Evolutionary conservation across 2,888 invertebrate genomes (phyloP).

Genomic region (Nephrocerus scutellatus): DNA sequence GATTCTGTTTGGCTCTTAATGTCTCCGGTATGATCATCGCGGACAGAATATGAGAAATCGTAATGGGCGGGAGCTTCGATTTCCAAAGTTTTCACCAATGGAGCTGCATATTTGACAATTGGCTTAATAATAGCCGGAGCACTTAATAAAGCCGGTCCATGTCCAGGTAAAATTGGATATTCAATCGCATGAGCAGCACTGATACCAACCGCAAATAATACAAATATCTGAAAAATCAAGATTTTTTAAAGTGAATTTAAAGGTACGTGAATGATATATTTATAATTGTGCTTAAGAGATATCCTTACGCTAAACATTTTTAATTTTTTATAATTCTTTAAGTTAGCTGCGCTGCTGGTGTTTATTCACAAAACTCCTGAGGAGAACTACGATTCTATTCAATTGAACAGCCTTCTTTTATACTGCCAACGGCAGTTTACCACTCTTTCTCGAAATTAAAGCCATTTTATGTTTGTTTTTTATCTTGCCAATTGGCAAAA

Average conservation of each 20-base stretch:
- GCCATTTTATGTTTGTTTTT: background rate
- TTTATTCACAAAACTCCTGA: constrained; percentile 38
- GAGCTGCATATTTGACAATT: too few species aligned
- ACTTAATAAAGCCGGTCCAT: constrained; percentile 28
- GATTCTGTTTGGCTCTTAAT: constrained; percentile 51
- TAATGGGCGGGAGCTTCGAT: constrained; percentile 49
- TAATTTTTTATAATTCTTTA: constrained; percentile 12
- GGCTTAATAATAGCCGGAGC: constrained; percentile 35
- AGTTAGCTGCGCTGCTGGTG: constrained; percentile 17
- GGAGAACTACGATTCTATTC: constrained; percentile 42
- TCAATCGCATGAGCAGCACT: constrained; percentile 38
- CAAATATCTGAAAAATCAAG: constrained; percentile 29
- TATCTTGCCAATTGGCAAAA: background rate
- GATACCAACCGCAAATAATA: constrained; percentile 33
- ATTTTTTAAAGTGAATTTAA: constrained; percentile 1
- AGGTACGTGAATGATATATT: background rate
- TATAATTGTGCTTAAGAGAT: background rate
- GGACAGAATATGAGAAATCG: constrained; percentile 49
- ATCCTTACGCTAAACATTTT: constrained; percentile 26
- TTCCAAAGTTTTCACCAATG: constrained; percentile 36
- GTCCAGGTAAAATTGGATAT: constrained; percentile 22
- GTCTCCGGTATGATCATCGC: constrained; percentile 52
- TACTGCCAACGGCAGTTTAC: constrained; percentile 23
- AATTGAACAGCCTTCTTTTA: constrained; percentile 40
- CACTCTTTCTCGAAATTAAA: background rate